These are phyloP conservation scores for Heliothis virescens DNA, from an alignment of 1,140 invertebrate genomes.

Conservation along the genomic window DNA sequence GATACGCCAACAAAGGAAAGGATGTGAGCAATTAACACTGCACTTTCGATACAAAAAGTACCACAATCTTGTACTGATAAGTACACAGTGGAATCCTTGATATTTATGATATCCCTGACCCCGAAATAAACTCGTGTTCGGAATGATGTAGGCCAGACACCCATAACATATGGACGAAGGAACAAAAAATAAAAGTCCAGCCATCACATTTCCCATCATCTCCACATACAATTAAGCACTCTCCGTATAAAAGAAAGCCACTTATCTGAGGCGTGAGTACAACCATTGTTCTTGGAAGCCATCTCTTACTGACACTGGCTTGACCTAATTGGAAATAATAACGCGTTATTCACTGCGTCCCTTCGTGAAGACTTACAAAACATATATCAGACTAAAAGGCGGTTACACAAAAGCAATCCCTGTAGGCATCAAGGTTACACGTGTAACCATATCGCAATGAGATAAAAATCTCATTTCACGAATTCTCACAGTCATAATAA, in stretches of 20 bases:
- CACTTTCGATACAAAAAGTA: conserved; percentile 69
- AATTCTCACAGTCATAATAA: conserved; percentile 59
- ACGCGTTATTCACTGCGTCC: conserved; percentile 78
- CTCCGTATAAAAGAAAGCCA: conserved; percentile 76
- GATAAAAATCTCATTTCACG: conserved; percentile 67
- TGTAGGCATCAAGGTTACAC: conserved; percentile 44
- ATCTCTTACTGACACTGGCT: conserved; percentile 74
- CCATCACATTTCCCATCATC: conserved; percentile 68
- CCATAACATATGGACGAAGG: conserved; percentile 42
- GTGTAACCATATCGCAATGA: conserved; percentile 55
- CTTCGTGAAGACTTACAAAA: conserved; percentile 73
- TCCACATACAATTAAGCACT: conserved; percentile 76
- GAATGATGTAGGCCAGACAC: conserved; percentile 59
- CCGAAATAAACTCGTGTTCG: conserved; percentile 51
- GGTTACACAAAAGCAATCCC: conserved; percentile 55
- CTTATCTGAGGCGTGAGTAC: conserved; percentile 78
- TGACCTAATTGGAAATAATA: conserved; percentile 86
- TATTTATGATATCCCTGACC: conserved; percentile 50
- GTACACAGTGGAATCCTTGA: conserved; percentile 37
- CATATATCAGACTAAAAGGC: conserved; percentile 65
- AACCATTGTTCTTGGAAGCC: conserved; percentile 81
- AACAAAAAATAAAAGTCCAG: conserved; percentile 61
- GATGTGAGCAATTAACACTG: conserved; percentile 83
- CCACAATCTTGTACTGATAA: conserved; percentile 49
- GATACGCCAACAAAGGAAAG: conserved; percentile 82